Base-by-base conservation (phyloP, 2,113 vertebrate species). In the Anolis carolinensis region DNA sequence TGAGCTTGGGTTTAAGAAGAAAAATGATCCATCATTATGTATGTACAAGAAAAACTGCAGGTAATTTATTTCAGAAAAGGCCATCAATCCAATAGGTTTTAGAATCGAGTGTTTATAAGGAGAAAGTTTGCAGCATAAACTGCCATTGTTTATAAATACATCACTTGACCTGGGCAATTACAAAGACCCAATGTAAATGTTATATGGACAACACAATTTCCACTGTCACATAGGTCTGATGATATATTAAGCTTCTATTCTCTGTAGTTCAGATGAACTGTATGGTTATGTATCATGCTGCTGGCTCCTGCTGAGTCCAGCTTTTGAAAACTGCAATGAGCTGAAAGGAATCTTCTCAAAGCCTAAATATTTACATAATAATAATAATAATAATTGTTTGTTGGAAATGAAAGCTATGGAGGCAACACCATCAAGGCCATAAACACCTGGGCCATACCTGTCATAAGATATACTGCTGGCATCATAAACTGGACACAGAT, bases 1-100 rank as follows among this genome's bases (percentile, higher is more conserved):
- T 16, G 85, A 75, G 59, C 78, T 84, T 65, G 90, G 48, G 88
- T 94, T 89, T 87, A 72, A 89, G 88, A 87, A 87, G 59, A 74
- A 92, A 92, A 93, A 87, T 88, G 74, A 92, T 83, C 0, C 0
- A 89, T 90, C 83, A 83, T 85, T 94, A 87, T 80, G 6, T 65
- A 68, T 87, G 72, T 74, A 78, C 55, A 89, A 86, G 84, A 23
- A 82, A 79, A 91, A 94, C 21, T 84, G 68, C 78, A 82, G 71
- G 83, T 85, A 91, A 86, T 75, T 68, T 87, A 91, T 84, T 86
- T 80, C 90, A 89, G 79, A 81, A 82, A 85, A 83, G 2, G 25
- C 16, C 84, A 77, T 83, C 71, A 92, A 89, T 86, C 90, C 88
- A 90, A 77, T 83, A 87, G 90, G 16, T 75, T 30, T 34, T 79